A percentile compares a stretch with the other conserved stretches of the same genome.
Evolutionary conservation across 2,888 invertebrate species (phyloP).

Genomic region (Dendrolimus houi): DNA sequence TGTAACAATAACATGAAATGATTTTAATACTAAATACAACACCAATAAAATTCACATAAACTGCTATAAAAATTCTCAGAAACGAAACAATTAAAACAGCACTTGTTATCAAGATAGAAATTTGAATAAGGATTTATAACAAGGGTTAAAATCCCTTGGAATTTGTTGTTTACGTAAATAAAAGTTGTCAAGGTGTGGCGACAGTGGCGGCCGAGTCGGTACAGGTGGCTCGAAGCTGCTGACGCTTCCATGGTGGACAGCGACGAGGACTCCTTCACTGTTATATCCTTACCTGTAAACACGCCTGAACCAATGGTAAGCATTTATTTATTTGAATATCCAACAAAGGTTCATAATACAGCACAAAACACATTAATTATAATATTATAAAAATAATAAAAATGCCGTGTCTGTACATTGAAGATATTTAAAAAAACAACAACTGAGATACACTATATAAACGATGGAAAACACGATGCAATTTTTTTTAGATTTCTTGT

Average conservation of each 20-base stretch:
- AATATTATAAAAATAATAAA: too few species aligned
- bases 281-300: constrained; percentile 81
- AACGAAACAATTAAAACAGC: neutral
- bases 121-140: neutral
- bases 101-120: neutral
- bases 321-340: constrained; percentile 8
- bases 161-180: constrained; percentile 1
- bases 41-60: neutral
- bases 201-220: constrained; percentile 48
- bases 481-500: too few species aligned
- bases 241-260: constrained; percentile 74
- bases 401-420: too few species aligned
- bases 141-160: neutral
- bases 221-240: constrained; percentile 62
- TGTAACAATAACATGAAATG: constrained; percentile 13
- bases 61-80: constrained; percentile 4
- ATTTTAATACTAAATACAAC: constrained; percentile 8
- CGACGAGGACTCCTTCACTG: constrained; percentile 82
- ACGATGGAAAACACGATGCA: too few species aligned
- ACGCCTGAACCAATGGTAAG: constrained; percentile 64
- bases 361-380: too few species aligned
- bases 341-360: too few species aligned
- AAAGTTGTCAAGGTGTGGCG: constrained; percentile 59
- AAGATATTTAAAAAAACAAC: too few species aligned
- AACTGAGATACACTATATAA: too few species aligned